A percentile compares a stretch with the other conserved stretches of the same genome.
Conservation (phyloP, 2,113 vertebrate genomes). For the Campylomormyrus tamandua region DNA sequence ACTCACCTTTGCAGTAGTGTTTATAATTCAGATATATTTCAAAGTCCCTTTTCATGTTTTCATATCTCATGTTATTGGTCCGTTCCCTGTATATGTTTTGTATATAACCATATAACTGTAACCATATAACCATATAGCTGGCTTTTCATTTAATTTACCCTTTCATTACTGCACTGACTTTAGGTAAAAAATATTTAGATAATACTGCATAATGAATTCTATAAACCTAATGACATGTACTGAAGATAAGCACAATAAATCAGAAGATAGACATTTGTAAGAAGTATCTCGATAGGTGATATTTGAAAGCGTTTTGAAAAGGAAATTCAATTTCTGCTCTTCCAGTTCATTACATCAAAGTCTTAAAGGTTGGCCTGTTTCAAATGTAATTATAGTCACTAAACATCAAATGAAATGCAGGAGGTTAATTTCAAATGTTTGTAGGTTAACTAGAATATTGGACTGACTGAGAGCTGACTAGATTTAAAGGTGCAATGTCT, state of each 20-base stretch:
- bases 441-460: not conserved
- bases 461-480: not conserved
- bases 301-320: not conserved
- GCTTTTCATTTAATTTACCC: not conserved
- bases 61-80: not conserved
- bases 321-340: not conserved
- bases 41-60: not conserved
- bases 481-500: not conserved
- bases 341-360: slow-evolving; percentile 1
- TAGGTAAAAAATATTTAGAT: not conserved
- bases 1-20: not conserved
- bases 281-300: not conserved
- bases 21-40: not conserved
- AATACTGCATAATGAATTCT: not conserved
- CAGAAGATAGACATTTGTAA: not conserved
- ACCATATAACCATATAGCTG: not conserved
- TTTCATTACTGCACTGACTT: not conserved
- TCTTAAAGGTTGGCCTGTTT: not conserved
- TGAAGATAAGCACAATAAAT: not conserved
- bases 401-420: not conserved
- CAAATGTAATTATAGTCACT: not conserved
- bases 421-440: not conserved
- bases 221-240: not conserved
- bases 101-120: not conserved
- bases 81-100: not conserved